Evolutionary conservation across 2,797 vertebrate genomes (phyloP).

Genomic region (Serranus cabrilla): DNA sequence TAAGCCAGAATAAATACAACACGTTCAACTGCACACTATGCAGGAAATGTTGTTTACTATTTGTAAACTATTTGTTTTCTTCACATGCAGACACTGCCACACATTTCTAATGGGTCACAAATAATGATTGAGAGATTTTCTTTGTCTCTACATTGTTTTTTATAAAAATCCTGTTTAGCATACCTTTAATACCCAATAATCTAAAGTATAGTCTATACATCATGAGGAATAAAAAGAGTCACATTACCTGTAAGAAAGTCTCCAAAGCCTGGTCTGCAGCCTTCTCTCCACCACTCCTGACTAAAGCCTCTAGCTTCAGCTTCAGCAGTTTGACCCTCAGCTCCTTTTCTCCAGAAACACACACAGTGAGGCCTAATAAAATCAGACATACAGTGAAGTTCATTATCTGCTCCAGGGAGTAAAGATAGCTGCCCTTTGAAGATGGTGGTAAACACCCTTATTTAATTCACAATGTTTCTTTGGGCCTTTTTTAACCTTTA

Average conservation of each 20-base stretch:
- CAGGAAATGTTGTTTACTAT: too few relatives aligned
- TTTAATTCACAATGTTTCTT: background rate
- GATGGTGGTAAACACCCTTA: background rate
- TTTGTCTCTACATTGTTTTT: too few relatives aligned
- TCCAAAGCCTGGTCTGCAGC: constrained; percentile 89
- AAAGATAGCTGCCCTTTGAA: background rate
- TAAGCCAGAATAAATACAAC: background rate
- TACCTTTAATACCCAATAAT: background rate
- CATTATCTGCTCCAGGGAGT: background rate
- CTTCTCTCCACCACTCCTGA: constrained; percentile 82
- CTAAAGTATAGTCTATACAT: background rate
- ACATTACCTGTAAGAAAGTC: constrained; percentile 89
- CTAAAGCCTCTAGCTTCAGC: constrained; percentile 88
- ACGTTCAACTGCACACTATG: background rate
- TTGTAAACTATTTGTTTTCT: too few relatives aligned
- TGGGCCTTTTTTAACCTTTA: too few relatives aligned
- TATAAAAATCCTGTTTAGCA: too few relatives aligned
- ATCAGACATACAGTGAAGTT: constrained; percentile 19
- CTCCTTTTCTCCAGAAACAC: constrained; percentile 67
- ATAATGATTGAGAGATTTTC: too few relatives aligned
- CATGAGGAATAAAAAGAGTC: background rate
- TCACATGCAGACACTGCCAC: too few relatives aligned
- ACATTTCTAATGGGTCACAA: too few relatives aligned
- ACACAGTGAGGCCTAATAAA: constrained; percentile 84
- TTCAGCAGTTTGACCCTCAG: constrained; percentile 80